Base-by-base conservation (phyloP, 2,888 invertebrate genomes). In the Diadegma fenestrale region DNA sequence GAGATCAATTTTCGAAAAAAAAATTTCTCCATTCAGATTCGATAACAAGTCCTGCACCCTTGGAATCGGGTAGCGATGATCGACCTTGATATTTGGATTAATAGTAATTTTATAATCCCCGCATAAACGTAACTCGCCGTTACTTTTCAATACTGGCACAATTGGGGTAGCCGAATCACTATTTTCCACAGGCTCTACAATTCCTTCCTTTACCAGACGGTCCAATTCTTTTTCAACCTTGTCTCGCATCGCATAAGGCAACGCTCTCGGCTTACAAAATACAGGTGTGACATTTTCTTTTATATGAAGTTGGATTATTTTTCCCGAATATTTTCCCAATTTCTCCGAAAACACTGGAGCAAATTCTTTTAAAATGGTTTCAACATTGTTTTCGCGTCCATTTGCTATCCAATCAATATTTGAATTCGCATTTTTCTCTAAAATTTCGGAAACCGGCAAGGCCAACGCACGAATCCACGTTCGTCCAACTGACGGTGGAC, bases 91-190 rank as follows among this genome's bases (percentile, higher is more conserved):
- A 48, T 63, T 37, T 0, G 80, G 77, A 61, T 87, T 87, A 0
- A 85, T 17, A 0, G 82, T 86, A 14, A 87, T 51, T 71, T 86
- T 85, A 58, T 82, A 88, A 82, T 91, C 89, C 1, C 89, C 91
- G 69, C 89, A 91, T 14, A 90, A 84, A 1, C 90, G 76, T 8
- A 90, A 82, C 19, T 82, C 75, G 10, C 88, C 89, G 80, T 89
- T 87, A 41, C 81, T 79, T 84, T 89, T 90, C 2, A 88, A 76
- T 0, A 90, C 88, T 4, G 87, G 86, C 10, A 90, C 89, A 10
- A 91, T 78, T 1, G 89, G 89, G 14, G 90, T 87, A 26, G 87
- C 89, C 89, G 90, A 90, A 8, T 88, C 87, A 12, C 88, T 83
- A 48, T 73, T 72, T 66, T 88, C 86, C 17, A 89, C 83, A n/a